Base-by-base conservation (phyloP, 53 echinoderm and acorn worm species). In the Patiria pectinifera region DNA sequence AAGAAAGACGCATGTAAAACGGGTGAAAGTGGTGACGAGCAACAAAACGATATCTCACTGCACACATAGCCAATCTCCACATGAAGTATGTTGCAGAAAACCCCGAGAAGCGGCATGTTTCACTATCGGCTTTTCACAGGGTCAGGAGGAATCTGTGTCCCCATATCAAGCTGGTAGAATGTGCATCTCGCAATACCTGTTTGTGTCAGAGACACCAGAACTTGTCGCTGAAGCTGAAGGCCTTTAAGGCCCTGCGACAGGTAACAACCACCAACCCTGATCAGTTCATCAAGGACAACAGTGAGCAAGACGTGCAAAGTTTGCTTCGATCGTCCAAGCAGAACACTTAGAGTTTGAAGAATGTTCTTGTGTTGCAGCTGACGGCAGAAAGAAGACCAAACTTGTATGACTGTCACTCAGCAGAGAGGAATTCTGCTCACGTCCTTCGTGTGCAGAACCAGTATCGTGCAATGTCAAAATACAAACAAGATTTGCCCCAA, bases 201-300 rank as follows among this genome's bases (percentile, higher is more conserved):
- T 48, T 91, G 49, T 94, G 82, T 71, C 91, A 86, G 82, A 86
- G 82, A 46, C 94, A 94, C 69, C 94, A 94, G 43, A 94, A 94
- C 58, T 72, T 94, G 45, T 44, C 92, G 16, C 71, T 92, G 72
- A 92, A 92, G 24, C 87, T 94, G 19, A 86, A 94, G 71, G 94
- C 94, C 4, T 53, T 94, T 25, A 72, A 86, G 84, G 25, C 84
- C 12, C 69, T 94, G 59, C 86, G 83, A n/a, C n/a, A 69, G 3
- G 53, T 86, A 63, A 59, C 69, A 21, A 78, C 25, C 24, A 82
- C 62, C 16, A 94, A 87, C 25, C 94, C 82, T 8, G 94, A 94
- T 80, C 77, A 92, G 26, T 92, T 94, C 83, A 87, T 94, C 14
- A 81, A 69, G 69, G 13, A 61, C 83, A n/a, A 79, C 62, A 45